phyloP scores from a whole-genome alignment of 2,888 invertebrate species.

The Shargacucullia verbasci region DNA sequence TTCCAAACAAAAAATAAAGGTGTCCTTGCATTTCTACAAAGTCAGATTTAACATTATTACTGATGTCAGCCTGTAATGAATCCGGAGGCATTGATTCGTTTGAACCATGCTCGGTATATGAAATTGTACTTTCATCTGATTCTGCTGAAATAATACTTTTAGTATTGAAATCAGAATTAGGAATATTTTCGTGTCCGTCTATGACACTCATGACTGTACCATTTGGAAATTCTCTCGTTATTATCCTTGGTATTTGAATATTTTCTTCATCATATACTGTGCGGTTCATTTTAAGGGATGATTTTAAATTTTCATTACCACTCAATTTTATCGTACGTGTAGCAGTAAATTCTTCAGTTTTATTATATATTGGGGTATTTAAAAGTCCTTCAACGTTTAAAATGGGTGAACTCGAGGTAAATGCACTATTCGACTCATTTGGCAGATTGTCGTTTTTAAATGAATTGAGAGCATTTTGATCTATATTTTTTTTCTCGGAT shows the following conservation, averaged over 20 bases:
- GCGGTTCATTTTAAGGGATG: constrained; percentile 15
- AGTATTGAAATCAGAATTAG: constrained; percentile 58
- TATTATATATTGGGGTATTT: constrained; percentile 5
- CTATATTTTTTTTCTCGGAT: neutral
- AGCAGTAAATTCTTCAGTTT: neutral
- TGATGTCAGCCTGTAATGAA: constrained; percentile 2
- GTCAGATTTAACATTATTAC: constrained; percentile 16
- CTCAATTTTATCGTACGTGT: neutral
- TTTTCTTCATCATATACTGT: constrained; percentile 49
- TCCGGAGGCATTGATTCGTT: neutral
- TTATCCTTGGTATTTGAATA: constrained; percentile 58
- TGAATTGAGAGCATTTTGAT: neutral
- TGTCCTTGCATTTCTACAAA: constrained; percentile 48
- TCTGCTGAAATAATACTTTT: constrained; percentile 5
- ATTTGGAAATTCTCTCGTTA: constrained; percentile 63
- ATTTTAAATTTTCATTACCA: constrained; percentile 1
- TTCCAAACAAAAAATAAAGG: constrained; percentile 58
- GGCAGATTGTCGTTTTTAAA: neutral
- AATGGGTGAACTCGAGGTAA: neutral
- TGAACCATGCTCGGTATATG: neutral
- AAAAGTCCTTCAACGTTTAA: neutral
- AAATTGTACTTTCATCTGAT: constrained; percentile 7
- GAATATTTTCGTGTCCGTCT: constrained; percentile 59
- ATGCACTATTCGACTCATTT: neutral
- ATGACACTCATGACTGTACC: constrained; percentile 56